Conservation (phyloP, 2,888 invertebrate species). For the Pseudeuparius sepicola region DNA sequence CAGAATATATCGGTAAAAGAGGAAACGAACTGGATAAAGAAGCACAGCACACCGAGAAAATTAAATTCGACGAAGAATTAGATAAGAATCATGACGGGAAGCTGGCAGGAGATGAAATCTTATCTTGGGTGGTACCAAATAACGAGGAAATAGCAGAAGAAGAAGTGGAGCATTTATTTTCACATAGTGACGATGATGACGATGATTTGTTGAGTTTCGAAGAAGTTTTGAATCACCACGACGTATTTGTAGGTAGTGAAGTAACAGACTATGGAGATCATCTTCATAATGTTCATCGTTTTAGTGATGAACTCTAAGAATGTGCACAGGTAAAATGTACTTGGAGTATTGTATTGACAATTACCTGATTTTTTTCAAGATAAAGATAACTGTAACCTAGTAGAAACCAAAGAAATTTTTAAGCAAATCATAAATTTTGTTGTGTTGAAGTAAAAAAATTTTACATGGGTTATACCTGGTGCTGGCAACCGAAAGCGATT, state of each 20-base stretch:
- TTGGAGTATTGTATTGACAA: too few species aligned
- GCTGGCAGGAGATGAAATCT: slow-evolving; percentile 68
- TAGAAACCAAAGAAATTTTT: too few species aligned
- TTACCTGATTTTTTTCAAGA: too few species aligned
- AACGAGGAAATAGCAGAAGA: slow-evolving; percentile 86
- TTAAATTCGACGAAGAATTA: slow-evolving; percentile 76
- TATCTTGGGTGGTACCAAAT: slow-evolving; percentile 83
- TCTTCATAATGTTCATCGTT: slow-evolving; percentile 65
- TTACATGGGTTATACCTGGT: too few species aligned
- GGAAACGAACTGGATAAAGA: slow-evolving; percentile 62
- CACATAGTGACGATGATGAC: slow-evolving; percentile 74
- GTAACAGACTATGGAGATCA: slow-evolving; percentile 83
- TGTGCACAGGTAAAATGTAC: too few species aligned
- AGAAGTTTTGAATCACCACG: slow-evolving; percentile 77
- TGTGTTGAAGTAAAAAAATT: too few species aligned
- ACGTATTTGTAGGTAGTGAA: slow-evolving; percentile 87
- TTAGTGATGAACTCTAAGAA: slow-evolving; percentile 68
- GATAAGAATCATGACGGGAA: slow-evolving; percentile 78
- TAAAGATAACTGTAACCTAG: too few species aligned
- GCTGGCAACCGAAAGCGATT: too few species aligned
- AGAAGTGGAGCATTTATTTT: slow-evolving; percentile 85
- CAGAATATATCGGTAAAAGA: slow-evolving; percentile 67
- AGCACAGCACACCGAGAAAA: slow-evolving; percentile 62
- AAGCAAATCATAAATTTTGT: too few species aligned
- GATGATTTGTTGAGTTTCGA: slow-evolving; percentile 67